Conservation (phyloP, 2,113 vertebrate species). For the Prionailurus viverrinus region DNA sequence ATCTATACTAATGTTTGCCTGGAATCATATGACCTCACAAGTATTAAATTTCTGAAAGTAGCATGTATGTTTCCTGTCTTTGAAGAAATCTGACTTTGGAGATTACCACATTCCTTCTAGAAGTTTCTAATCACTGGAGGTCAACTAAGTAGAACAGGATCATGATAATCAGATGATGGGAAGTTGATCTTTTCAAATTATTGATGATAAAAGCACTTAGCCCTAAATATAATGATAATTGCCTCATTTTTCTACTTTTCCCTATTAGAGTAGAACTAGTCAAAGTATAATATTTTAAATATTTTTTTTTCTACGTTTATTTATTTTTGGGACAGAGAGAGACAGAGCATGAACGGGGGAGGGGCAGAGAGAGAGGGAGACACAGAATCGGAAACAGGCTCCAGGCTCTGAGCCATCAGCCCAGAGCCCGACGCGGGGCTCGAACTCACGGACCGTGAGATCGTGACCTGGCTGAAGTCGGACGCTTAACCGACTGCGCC, state of each 20-base stretch:
- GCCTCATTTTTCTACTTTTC: background rate
- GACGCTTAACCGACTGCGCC: too few species aligned
- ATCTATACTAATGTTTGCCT: background rate
- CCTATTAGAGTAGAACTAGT: background rate
- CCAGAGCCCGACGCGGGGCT: too few species aligned
- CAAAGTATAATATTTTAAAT: background rate
- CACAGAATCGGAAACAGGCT: too few species aligned
- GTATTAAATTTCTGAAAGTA: background rate
- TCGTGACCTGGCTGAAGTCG: too few species aligned
- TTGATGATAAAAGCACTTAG: background rate
- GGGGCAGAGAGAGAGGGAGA: too few species aligned
- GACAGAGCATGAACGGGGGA: too few species aligned
- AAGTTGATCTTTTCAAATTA: constrained; percentile 10
- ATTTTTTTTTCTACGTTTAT: too few species aligned
- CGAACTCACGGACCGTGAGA: too few species aligned
- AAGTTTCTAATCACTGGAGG: background rate
- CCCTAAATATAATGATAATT: background rate
- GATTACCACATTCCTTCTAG: background rate
- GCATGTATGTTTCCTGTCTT: background rate
- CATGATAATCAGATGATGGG: background rate
- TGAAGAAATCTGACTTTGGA: background rate
- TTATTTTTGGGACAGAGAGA: too few species aligned
- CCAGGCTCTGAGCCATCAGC: too few species aligned
- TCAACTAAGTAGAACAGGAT: background rate
- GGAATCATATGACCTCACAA: background rate